phyloP scores from a whole-genome alignment of 2,113 vertebrate genomes.

The Petrocephalus zakoni region DNA sequence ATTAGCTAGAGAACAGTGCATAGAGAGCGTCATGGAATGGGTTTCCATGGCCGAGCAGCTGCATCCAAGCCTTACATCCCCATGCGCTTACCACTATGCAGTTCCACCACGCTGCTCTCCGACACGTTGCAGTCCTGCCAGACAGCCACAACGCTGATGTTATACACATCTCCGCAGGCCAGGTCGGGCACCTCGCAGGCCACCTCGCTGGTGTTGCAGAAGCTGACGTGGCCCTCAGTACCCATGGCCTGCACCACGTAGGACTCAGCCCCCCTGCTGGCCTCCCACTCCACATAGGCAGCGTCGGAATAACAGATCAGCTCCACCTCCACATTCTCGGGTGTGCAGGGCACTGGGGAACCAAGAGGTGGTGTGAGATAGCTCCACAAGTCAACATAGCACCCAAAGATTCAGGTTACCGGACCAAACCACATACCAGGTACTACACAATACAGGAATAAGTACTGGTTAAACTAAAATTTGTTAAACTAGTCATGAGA shows the following conservation, averaged over 20 bases:
- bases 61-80: too few species aligned
- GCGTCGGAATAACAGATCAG: constrained; percentile 48
- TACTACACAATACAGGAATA: background rate
- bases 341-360: constrained; percentile 56
- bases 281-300: constrained; percentile 49
- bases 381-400: background rate
- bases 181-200: constrained; percentile 49
- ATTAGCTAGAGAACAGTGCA: too few species aligned
- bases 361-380: background rate
- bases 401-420: background rate
- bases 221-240: constrained; percentile 28
- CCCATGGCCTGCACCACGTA: constrained; percentile 54
- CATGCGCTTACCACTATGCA: constrained; percentile 48
- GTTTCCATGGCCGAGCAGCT: too few species aligned
- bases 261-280: constrained; percentile 38
- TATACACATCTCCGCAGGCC: constrained; percentile 56
- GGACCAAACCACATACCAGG: background rate
- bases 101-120: constrained; percentile 26
- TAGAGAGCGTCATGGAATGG: too few species aligned
- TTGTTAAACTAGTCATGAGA: background rate
- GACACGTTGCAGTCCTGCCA: constrained; percentile 52
- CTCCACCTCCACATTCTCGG: constrained; percentile 30
- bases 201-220: constrained; percentile 38
- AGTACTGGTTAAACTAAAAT: background rate
- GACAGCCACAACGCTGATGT: constrained; percentile 52